Evolutionary conservation across 2,797 vertebrate genomes (phyloP), one percentile per base, ranked within the genome.

Genomic region (Caiman crocodilus): DNA sequence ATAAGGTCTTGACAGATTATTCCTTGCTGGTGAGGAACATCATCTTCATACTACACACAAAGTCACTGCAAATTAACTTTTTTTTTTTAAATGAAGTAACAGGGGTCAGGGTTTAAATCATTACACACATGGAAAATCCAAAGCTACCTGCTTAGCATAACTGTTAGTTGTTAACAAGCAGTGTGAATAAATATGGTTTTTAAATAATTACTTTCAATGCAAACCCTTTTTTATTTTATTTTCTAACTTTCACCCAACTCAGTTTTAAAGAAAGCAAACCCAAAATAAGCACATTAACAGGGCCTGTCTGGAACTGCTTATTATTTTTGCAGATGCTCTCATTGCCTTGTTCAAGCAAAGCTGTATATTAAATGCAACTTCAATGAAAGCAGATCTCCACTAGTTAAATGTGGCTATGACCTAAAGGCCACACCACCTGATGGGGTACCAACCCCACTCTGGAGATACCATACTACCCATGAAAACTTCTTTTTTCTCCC

Each of bases 81-180:
- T 58, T 50, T 69, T 30, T 56, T 80, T 81, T 55, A 59, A 79
- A 50, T 20, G 35, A 71, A 35, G 20, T 58, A 79, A 69, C 28
- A 77, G 20, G 84, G 90, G 73, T 78, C 28, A 59, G 64, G 15
- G 21, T 82, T 80, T 82, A 85, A 77, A 75, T 67, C 78, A 69
- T 85, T 77, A 76, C n/a, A 56, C 67, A 85, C 58, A 1, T 6
- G 73, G 83, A 81, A 95, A 96, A 89, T 83, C 73, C 82, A 93
- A 95, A 95, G 61, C 73, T 60, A 77, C 76, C 85, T 87, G 65
- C 77, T 85, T 87, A 69, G 76, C 35, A 61, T 25, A 17, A 14
- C 82, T 82, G 32, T 55, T 78, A 94, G 35, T 26, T 59, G 59
- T 65, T 91, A 85, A 84, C 23, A 10, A 55, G 6, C 59, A 60